Evolutionary conservation across 2,888 invertebrate species (phyloP).

Genomic region (Drosophila merina): DNA sequence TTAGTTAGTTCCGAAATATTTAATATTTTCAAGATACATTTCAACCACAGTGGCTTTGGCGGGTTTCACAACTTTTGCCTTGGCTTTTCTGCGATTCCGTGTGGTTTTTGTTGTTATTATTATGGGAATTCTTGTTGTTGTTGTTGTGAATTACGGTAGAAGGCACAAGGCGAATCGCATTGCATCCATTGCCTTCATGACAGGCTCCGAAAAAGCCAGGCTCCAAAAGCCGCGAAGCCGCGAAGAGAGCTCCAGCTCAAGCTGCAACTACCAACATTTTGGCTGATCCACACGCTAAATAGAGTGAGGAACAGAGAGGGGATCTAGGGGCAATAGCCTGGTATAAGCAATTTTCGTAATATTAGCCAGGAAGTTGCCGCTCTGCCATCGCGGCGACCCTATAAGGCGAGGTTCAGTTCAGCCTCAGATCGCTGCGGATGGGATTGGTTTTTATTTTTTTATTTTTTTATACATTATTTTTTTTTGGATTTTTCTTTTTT

Average conservation of each 20-base stretch:
- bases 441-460: conserved; percentile 37
- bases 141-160: conserved; percentile 77
- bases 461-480: conserved; percentile 26
- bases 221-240: conserved; percentile 11
- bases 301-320: conserved; percentile 13
- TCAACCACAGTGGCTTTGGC: conserved; percentile 46
- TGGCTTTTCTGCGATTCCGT: conserved; percentile 50
- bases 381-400: conserved; percentile 69
- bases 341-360: conserved; percentile 76
- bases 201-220: conserved; percentile 35
- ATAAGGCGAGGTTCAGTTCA: conserved; percentile 55
- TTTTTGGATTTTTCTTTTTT: conserved; percentile 30
- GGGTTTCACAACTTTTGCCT: conserved; percentile 68
- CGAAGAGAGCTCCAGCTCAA: conserved; percentile 20
- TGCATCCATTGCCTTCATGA: conserved; percentile 24
- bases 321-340: conserved; percentile 48
- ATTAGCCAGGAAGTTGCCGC: conserved; percentile 74
- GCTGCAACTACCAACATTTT: conserved; percentile 45
- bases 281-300: conserved; percentile 57
- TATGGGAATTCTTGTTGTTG: conserved; percentile 41
- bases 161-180: conserved; percentile 59
- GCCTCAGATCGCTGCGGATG: conserved; percentile 7
- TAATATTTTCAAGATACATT: no score
- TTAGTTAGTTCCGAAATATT: not conserved
- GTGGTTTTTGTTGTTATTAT: conserved; percentile 48